A percentile compares a stretch with the other conserved stretches of the same genome.
Conservation (phyloP, 2,113 vertebrate genomes). For the Alligator mississippiensis region DNA sequence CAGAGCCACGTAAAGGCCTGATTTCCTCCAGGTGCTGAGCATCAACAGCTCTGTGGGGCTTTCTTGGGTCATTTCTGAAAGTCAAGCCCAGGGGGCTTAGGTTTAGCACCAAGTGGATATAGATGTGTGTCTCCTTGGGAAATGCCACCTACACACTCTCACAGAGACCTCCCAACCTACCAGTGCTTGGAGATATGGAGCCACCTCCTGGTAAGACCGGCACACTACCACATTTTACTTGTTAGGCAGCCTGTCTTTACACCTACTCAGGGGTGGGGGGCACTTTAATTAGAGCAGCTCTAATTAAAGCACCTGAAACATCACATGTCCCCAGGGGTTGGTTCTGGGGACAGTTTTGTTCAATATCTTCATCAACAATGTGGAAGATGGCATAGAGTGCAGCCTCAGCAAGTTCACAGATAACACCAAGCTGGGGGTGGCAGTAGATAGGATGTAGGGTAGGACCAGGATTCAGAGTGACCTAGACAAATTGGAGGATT, state of each 20-base stretch:
- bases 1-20: neutral
- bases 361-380: too few relatives aligned
- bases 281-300: too few relatives aligned
- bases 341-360: too few relatives aligned
- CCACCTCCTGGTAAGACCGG: conserved; percentile 8
- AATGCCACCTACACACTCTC: neutral
- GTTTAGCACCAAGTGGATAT: neutral
- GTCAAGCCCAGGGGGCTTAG: neutral
- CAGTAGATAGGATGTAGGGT: too few relatives aligned
- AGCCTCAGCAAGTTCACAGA: too few relatives aligned
- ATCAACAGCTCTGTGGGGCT: rapidly evolving
- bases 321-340: too few relatives aligned
- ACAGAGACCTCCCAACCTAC: neutral
- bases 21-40: neutral
- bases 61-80: neutral
- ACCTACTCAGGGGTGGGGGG: too few relatives aligned
- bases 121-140: rapidly evolving
- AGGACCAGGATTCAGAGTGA: too few relatives aligned
- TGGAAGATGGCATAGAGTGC: too few relatives aligned
- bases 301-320: too few relatives aligned
- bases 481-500: too few relatives aligned
- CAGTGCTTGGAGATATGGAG: conserved; percentile 18
- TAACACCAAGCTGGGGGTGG: too few relatives aligned
- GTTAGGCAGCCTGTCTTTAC: neutral
- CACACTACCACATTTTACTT: neutral